Conservation (phyloP, 2,888 invertebrate species). For the Sarcophaga rosellei region DNA sequence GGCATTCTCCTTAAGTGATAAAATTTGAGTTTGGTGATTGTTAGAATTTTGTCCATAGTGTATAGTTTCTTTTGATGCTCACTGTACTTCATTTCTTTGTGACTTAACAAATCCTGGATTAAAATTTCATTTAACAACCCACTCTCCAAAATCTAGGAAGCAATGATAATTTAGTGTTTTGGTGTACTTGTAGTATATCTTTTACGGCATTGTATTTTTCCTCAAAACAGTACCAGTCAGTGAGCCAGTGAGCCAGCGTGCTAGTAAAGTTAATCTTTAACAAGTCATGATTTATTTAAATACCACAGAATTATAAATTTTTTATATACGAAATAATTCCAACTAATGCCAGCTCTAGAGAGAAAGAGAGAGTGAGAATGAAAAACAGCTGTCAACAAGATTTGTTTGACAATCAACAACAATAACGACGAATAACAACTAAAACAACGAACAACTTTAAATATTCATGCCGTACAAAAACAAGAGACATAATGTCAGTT, state of each 20-base stretch:
- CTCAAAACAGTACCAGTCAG: neutral
- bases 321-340: conserved; percentile 41
- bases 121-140: conserved; percentile 1
- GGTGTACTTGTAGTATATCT: neutral
- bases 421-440: neutral
- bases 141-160: neutral
- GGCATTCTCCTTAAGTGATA: no score
- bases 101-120: neutral
- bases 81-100: neutral
- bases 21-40: no score
- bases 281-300: conserved; percentile 58
- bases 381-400: conserved; percentile 60
- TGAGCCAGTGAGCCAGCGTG: neutral
- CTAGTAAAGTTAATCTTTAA: conserved; percentile 44
- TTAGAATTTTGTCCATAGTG: no score
- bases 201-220: neutral
- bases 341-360: conserved; percentile 21
- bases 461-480: conserved; percentile 56
- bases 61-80: no score
- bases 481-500: conserved; percentile 48
- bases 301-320: conserved; percentile 51
- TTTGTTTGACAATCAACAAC: conserved; percentile 53
- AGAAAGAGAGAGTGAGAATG: conserved; percentile 18
- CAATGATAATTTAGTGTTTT: neutral
- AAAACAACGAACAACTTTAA: conserved; percentile 35